Conservation (phyloP, 2,888 invertebrate species). For the Chymomyza fuscimana region DNA sequence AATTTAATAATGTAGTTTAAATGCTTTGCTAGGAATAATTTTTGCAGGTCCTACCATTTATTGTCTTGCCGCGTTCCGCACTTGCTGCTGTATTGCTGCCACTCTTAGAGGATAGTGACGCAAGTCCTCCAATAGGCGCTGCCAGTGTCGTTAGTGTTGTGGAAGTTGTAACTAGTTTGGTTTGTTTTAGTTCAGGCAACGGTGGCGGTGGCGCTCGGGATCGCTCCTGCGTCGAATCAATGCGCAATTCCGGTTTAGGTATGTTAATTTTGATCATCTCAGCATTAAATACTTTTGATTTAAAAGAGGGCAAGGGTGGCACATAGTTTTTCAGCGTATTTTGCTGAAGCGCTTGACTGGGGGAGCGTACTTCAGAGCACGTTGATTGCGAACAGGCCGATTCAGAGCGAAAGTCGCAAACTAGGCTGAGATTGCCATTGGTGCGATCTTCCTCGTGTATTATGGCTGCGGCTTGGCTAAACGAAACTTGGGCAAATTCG, state of each 20-base stretch:
- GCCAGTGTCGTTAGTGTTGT: slow-evolving; percentile 26
- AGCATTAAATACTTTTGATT: slow-evolving; percentile 77
- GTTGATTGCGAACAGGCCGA: slow-evolving; percentile 87
- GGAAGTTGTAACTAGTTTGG: slow-evolving; percentile 43
- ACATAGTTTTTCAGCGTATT: slow-evolving; percentile 76
- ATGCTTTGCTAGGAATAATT: neutral
- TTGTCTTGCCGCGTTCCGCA: neutral
- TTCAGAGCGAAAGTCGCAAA: slow-evolving; percentile 80
- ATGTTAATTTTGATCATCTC: slow-evolving; percentile 79
- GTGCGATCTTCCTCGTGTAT: slow-evolving; percentile 69
- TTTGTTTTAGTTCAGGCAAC: slow-evolving; percentile 62
- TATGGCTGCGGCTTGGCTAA: slow-evolving; percentile 83
- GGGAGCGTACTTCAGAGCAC: slow-evolving; percentile 81
- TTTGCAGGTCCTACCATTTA: neutral
- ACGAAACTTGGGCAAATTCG: slow-evolving; percentile 86
- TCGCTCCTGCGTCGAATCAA: slow-evolving; percentile 31
- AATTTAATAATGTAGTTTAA: neutral
- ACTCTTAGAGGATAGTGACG: slow-evolving; percentile 56
- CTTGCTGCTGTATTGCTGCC: slow-evolving; percentile 45
- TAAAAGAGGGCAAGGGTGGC: slow-evolving; percentile 79
- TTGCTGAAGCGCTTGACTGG: slow-evolving; percentile 43
- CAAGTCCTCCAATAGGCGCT: slow-evolving; percentile 25
- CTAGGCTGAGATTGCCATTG: slow-evolving; percentile 57
- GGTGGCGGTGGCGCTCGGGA: slow-evolving; percentile 49
- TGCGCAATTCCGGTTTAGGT: slow-evolving; percentile 77